A percentile compares a stretch with the other conserved stretches of the same genome.
These are phyloP conservation scores for Dipodomys ordii DNA, from an alignment of 2,113 vertebrate genomes.

Conservation along the genomic window DNA sequence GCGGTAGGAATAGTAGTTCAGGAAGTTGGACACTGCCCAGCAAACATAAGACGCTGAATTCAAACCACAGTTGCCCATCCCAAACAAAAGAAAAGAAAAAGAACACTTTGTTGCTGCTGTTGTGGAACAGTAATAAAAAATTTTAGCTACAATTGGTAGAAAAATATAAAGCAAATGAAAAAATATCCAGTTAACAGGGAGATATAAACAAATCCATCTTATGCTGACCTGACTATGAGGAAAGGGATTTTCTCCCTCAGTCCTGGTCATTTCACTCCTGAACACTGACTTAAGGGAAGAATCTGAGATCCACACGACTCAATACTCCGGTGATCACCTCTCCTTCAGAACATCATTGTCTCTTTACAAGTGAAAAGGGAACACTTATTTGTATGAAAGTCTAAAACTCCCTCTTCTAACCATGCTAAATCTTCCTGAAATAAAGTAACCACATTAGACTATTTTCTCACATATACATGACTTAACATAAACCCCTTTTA, in stretches of 20 bases:
- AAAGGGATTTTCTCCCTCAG: background rate
- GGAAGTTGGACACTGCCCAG: no score
- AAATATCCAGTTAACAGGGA: background rate
- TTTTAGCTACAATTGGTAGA: background rate
- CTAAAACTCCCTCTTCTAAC: background rate
- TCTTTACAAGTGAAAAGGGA: background rate
- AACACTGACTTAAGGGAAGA: background rate
- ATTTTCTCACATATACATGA: background rate
- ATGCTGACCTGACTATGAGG: background rate
- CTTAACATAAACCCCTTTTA: background rate
- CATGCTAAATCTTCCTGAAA: background rate
- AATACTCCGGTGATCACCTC: background rate
- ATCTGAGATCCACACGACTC: background rate
- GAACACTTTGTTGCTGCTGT: no score
- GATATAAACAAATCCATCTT: background rate
- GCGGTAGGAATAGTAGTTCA: no score
- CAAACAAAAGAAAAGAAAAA: no score
- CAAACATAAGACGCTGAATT: no score
- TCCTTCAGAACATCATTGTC: background rate
- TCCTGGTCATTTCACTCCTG: background rate
- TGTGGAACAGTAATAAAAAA: no score
- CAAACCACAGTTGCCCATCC: no score
- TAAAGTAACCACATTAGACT: background rate
- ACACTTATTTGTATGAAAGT: background rate
- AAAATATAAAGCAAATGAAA: background rate